phyloP scores from a whole-genome alignment of 1,140 invertebrate genomes.

The Drosophila lini region DNA sequence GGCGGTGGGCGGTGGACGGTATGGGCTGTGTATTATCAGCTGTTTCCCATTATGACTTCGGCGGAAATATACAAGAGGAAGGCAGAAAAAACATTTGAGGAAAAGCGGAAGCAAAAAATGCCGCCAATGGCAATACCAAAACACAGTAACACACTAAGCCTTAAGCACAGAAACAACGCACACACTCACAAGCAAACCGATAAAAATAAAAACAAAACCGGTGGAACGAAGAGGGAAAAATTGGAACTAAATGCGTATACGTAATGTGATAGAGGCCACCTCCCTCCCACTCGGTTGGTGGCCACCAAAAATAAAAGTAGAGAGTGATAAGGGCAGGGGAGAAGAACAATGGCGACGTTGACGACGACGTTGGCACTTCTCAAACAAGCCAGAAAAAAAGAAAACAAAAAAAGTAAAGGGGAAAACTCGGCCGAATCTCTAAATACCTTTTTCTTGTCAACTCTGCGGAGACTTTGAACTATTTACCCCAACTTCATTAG shows the following conservation, averaged over 20 bases:
- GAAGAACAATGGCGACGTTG: constrained; percentile 54
- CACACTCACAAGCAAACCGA: constrained; percentile 35
- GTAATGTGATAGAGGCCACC: constrained; percentile 43
- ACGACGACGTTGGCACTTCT: constrained; percentile 45
- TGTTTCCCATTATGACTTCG: constrained; percentile 70
- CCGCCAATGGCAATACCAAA: constrained; percentile 42
- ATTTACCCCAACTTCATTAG: neutral
- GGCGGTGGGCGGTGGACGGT: neutral
- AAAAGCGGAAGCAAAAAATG: constrained; percentile 35
- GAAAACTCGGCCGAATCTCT: constrained; percentile 1
- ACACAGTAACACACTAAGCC: constrained; percentile 45
- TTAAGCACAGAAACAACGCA: constrained; percentile 17
- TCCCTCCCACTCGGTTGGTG: neutral
- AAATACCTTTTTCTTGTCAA: constrained; percentile 10
- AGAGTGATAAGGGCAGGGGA: constrained; percentile 4
- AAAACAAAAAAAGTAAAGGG: constrained; percentile 7
- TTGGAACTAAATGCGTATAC: constrained; percentile 62
- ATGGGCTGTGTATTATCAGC: constrained; percentile 63
- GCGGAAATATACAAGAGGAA: constrained; percentile 61
- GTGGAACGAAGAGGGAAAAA: constrained; percentile 27
- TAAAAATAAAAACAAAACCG: constrained; percentile 56
- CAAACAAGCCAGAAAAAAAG: constrained; percentile 46
- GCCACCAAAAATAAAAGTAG: constrained; percentile 15
- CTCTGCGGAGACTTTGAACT: constrained; percentile 5
- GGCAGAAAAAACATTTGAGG: constrained; percentile 36